These are phyloP conservation scores for Xylota segnis DNA, from an alignment of 2,888 invertebrate species.

Conservation along the genomic window DNA sequence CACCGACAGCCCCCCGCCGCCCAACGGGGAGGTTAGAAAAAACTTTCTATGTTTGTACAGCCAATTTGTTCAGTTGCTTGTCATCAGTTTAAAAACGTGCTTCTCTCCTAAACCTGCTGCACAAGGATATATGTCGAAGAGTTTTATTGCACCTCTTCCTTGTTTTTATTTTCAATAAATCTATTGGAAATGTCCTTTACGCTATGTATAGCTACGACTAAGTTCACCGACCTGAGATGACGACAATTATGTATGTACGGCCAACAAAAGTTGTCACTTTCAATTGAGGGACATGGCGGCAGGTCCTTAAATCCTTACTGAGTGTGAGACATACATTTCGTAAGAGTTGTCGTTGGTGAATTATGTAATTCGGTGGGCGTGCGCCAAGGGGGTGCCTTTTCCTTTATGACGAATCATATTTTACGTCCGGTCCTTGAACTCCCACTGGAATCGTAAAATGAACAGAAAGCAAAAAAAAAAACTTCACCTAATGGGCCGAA, in stretches of 20 bases:
- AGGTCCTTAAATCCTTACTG: neutral
- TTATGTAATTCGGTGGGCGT: slow-evolving; percentile 21
- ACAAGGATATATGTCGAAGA: slow-evolving; percentile 30
- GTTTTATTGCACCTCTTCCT: neutral
- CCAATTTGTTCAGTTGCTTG: slow-evolving; percentile 39
- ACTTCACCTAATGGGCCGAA: slow-evolving; percentile 46
- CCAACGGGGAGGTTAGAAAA: neutral
- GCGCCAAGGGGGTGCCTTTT: neutral
- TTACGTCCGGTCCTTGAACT: slow-evolving; percentile 31
- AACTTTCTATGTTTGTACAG: slow-evolving; percentile 42
- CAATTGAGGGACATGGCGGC: neutral
- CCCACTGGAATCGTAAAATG: slow-evolving; percentile 32
- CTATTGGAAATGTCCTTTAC: neutral
- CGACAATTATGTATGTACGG: neutral
- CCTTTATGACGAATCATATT: neutral
- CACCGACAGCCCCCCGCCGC: too few species aligned
- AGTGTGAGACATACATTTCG: slow-evolving; percentile 34
- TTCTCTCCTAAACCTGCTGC: slow-evolving; percentile 42
- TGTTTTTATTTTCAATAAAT: slow-evolving; percentile 24
- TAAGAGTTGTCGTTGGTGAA: slow-evolving; percentile 45
- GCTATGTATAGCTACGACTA: neutral
- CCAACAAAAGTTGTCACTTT: neutral
- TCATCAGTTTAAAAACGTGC: slow-evolving; percentile 58
- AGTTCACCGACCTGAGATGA: slow-evolving; percentile 7
- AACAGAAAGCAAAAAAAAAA: slow-evolving; percentile 6